A percentile compares a stretch with the other conserved stretches of the same genome.
Conservation (phyloP, 2,113 vertebrate genomes). For the Archilochus colubris region DNA sequence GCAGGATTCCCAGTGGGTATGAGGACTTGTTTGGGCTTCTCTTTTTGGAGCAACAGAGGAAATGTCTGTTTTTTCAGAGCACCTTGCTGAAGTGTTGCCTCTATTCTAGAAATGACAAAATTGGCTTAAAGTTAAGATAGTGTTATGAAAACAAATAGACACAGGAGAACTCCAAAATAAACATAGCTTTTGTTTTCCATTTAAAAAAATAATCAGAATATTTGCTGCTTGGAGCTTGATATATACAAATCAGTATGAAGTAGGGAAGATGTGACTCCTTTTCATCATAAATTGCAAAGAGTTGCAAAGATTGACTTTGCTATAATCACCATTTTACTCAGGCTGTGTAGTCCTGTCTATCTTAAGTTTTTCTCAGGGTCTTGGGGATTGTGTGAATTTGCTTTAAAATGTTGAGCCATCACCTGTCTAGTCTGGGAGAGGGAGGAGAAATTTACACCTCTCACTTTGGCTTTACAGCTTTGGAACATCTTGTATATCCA, state of each 20-base stretch:
- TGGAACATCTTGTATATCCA: neutral
- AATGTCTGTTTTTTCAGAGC: neutral
- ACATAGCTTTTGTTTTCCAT: neutral
- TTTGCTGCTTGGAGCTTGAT: neutral
- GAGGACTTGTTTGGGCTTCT: neutral
- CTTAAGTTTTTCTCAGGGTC: neutral
- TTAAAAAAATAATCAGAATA: neutral
- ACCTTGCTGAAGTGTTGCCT: neutral
- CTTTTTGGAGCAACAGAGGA: neutral
- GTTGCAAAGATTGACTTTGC: neutral
- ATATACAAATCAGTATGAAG: neutral
- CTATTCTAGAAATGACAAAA: neutral
- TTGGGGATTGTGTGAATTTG: neutral
- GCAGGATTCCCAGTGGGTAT: neutral
- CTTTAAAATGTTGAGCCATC: neutral
- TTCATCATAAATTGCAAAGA: neutral
- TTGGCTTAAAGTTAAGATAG: neutral
- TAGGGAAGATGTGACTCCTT: neutral
- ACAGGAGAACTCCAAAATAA: neutral
- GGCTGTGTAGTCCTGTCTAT: neutral
- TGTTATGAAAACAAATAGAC: neutral
- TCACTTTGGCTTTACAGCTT: neutral
- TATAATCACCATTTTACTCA: neutral
- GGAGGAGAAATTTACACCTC: accelerated
- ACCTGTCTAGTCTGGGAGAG: neutral